Evolutionary conservation across 2,113 vertebrate species (phyloP).

Genomic region (Gallinago jamesoni): DNA sequence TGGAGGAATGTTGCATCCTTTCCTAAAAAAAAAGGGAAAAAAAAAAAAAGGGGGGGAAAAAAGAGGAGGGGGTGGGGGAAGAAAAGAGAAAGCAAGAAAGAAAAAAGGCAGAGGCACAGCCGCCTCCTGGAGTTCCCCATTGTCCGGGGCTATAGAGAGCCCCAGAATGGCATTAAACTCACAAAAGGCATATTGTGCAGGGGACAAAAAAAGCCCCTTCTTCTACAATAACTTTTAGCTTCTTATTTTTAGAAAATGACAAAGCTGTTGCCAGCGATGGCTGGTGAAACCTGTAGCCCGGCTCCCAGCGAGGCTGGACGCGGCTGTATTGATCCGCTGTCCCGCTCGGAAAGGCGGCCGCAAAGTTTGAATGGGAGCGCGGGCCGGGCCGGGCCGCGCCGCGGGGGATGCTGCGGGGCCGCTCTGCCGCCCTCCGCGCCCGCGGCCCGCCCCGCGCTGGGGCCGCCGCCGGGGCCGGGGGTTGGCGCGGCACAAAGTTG

Average conservation of each 20-base stretch:
- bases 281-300: constrained; percentile 79
- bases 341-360: constrained; percentile 70
- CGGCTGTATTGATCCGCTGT: constrained; percentile 74
- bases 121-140: constrained; percentile 77
- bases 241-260: constrained; percentile 84
- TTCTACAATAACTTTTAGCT: constrained; percentile 84
- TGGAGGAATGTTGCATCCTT: constrained; percentile 79
- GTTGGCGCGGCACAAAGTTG: constrained; percentile 57
- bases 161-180: constrained; percentile 81
- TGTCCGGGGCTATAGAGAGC: constrained; percentile 78
- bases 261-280: constrained; percentile 78
- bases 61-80: background rate
- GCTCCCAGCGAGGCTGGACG: constrained; percentile 54
- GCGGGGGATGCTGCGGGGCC: background rate
- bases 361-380: constrained; percentile 71
- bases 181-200: constrained; percentile 80
- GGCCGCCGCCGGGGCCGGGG: background rate
- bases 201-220: constrained; percentile 81
- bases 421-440: background rate
- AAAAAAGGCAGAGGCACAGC: constrained; percentile 79
- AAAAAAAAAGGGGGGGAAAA: background rate
- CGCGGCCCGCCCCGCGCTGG: background rate
- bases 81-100: constrained; percentile 68
- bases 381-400: background rate
- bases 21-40: constrained; percentile 52